A percentile compares a stretch with the other conserved stretches of the same genome.
Conservation (phyloP, 2,888 invertebrate species). For the Arctia plantaginis region DNA sequence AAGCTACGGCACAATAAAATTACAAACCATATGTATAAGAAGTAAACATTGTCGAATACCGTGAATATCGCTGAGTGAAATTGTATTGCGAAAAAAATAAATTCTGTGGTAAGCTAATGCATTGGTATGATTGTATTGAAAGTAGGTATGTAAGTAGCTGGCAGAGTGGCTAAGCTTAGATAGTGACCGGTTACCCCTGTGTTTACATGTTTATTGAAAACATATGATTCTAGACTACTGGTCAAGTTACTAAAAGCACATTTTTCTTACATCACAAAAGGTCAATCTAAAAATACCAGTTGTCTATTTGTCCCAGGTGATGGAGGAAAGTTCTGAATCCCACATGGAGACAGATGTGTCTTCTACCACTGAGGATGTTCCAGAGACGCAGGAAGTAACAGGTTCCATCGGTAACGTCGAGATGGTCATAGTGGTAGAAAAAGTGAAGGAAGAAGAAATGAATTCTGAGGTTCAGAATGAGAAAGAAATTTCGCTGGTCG, state of each 20-base stretch:
- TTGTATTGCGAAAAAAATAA: slow-evolving; percentile 43
- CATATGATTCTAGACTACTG: slow-evolving; percentile 40
- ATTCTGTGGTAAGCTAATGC: slow-evolving; percentile 76
- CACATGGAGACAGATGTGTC: slow-evolving; percentile 81
- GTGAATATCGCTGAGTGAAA: slow-evolving; percentile 37
- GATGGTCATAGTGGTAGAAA: slow-evolving; percentile 74
- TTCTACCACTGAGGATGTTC: slow-evolving; percentile 73
- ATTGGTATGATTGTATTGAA: slow-evolving; percentile 77
- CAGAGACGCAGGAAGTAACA: slow-evolving; percentile 67
- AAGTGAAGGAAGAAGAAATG: slow-evolving; percentile 64
- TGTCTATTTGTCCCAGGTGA: slow-evolving; percentile 70
- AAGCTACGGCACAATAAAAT: slow-evolving; percentile 48
- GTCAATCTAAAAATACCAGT: slow-evolving; percentile 67
- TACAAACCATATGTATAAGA: slow-evolving; percentile 42
- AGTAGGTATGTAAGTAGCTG: slow-evolving; percentile 72
- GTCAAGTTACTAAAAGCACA: slow-evolving; percentile 43
- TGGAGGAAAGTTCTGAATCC: slow-evolving; percentile 76
- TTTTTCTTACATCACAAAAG: slow-evolving; percentile 62
- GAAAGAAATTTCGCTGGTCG: slow-evolving; percentile 22
- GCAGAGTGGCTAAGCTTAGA: slow-evolving; percentile 71
- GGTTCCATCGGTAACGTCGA: slow-evolving; percentile 71
- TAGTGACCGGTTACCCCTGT: slow-evolving; percentile 76
- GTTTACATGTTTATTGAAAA: slow-evolving; percentile 64
- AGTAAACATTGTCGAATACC: slow-evolving; percentile 24
- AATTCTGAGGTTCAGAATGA: slow-evolving; percentile 43